Base-by-base conservation (phyloP, 2,113 vertebrate species). In the Cairina moschata region DNA sequence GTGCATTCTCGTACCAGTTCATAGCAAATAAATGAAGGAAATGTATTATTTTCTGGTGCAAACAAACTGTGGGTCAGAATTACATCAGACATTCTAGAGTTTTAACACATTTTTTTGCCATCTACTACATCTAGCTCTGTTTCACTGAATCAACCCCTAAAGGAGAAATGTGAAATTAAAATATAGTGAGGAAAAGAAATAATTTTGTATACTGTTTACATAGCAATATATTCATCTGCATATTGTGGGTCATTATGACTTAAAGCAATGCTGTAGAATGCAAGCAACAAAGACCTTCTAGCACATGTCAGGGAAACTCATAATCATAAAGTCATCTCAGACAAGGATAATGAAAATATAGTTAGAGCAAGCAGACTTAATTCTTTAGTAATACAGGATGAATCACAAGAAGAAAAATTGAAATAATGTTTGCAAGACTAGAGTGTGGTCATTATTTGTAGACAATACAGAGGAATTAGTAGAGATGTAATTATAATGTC, bases 291-390 rank as follows among this genome's bases (percentile, higher is more conserved):
- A 87, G 79, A 97, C 85, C 93, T 97, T 95, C 88, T 79, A 96
- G 59, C 58, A 94, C 42, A 72, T 26, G 73, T 88, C 72, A 62
- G 74, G 65, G 73, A 73, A 97, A 94, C 72, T 91, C 93, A 97
- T 96, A 95, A 96, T 95, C 85, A 96, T 96, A 94, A 98, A 97
- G 83, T 96, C 74, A 95, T 91, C 92, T 93, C 88, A 96, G 88
- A 92, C 79, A 91, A 93, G 63, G 80, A 91, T 96, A 96, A 97
- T 95, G 96, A 98, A 98, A 96, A 96, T 84, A 94, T 54, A 82
- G 50, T 92, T 98, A 96, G 79, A 89, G 82, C 96, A 97, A 97
- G 78, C 65, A 96, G 87, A 91, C 79, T 86, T 90, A 67, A 32
- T 90, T 79, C 40, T 17, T 83, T 95, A 92, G 73, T 71, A 74